A percentile compares a stretch with the other conserved stretches of the same genome.
Evolutionary conservation across 2,797 vertebrate genomes (phyloP).

Genomic region (Halcyon leucocephala): DNA sequence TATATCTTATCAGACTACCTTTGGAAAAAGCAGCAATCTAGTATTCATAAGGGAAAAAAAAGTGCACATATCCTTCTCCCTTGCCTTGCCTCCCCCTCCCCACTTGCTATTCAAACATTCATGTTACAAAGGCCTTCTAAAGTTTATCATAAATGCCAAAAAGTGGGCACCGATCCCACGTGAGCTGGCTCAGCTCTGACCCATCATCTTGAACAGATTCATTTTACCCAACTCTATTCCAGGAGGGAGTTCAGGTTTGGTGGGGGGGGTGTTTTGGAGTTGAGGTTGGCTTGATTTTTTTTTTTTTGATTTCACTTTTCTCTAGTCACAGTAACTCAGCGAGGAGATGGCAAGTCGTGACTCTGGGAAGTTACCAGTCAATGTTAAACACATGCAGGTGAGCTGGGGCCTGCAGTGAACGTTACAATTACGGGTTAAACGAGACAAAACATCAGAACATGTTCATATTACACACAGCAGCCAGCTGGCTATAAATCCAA

Average conservation of each 20-base stretch:
- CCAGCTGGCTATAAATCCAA: constrained; percentile 56
- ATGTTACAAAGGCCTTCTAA: neutral
- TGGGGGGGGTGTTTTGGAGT: neutral
- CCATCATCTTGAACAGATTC: constrained; percentile 17
- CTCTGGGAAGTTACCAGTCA: neutral
- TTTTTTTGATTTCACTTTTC: neutral
- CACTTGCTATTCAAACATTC: neutral
- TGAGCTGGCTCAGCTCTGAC: neutral
- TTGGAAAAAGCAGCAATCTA: neutral
- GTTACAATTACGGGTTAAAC: neutral
- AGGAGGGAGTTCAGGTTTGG: neutral
- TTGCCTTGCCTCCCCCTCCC: neutral
- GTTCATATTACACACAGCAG: constrained; percentile 23
- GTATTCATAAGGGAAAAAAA: neutral
- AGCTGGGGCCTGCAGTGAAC: neutral
- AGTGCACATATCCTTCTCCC: neutral
- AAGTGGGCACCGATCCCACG: neutral
- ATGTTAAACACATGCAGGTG: neutral
- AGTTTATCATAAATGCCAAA: constrained; percentile 31
- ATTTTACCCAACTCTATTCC: neutral
- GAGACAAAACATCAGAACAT: constrained; percentile 12
- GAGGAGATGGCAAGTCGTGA: neutral
- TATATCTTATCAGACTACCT: neutral
- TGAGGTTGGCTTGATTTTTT: neutral
- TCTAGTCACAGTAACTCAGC: neutral